Base-by-base conservation (phyloP, 1,140 invertebrate species). In the Drosophila mojavensis region DNA sequence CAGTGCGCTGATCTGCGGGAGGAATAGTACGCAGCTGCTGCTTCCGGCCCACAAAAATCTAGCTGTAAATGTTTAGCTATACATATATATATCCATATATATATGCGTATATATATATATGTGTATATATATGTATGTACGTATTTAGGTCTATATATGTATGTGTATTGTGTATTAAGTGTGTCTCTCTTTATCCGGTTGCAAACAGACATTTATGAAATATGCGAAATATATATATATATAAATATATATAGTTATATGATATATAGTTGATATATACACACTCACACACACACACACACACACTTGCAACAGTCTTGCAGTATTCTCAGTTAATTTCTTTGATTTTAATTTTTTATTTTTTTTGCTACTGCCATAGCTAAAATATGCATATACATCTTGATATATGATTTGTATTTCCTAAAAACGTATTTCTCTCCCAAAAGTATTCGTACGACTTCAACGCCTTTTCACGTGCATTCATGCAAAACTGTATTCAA, bases 351-450 rank as follows among this genome's bases (percentile, higher is more conserved):
- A 4, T 28, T 28, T 28, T 28, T 28, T 28, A 0, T 71, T 76
- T 62, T 67, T 77, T 62, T 88, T 68, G 73, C 80, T 89, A 88
- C 83, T 88, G 83, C 83, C 83, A 88, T 88, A 82, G 77, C 76
- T 60, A 61, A 78, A 65, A 9, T 53, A 26, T 41, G 33, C 17
- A 60, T 60, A 10, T n/a, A 24, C 36, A 60, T 39, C 47, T 51
- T 51, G 75, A 67, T 82, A 75, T 60, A 41, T 64, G 67, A 61
- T 55, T 55, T 64, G 81, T 85, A 84, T 81, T 85, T 33, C 41
- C 62, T n/a, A 7, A 41, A 36, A 41, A 43, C 28, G 33, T 43
- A 53, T 55, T 50, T 48, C 39, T 11, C 51, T 54, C 56, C 76
- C 45, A 55, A 68, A 78, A 88, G 83, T 88, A 88, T 88, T 88